Evolutionary conservation across 2,888 invertebrate species (phyloP).

Genomic region (Nephrotoma flavescens): DNA sequence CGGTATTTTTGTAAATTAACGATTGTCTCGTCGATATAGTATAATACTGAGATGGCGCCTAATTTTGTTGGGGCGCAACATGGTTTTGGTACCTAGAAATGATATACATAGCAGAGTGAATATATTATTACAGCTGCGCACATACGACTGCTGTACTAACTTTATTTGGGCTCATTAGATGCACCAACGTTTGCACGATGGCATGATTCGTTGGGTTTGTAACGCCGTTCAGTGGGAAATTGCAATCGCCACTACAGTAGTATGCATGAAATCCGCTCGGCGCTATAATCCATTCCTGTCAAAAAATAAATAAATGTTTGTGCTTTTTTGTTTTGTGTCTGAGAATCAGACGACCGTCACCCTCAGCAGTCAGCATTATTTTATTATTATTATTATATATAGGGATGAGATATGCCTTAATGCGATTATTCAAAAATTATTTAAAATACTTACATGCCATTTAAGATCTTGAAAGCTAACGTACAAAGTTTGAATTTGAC

Average conservation of each 20-base stretch:
- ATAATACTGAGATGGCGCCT: slow-evolving; percentile 76
- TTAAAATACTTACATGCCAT: slow-evolving; percentile 52
- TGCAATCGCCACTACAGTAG: slow-evolving; percentile 88
- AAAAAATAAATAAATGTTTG: slow-evolving; percentile 7
- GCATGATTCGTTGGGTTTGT: slow-evolving; percentile 97
- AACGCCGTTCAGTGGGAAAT: slow-evolving; percentile 81
- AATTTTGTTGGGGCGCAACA: slow-evolving; percentile 88
- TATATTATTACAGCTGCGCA: neutral
- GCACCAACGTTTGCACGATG: slow-evolving; percentile 83
- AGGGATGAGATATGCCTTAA: neutral
- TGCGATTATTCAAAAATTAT: neutral
- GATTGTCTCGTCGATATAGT: slow-evolving; percentile 80
- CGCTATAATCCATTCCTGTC: slow-evolving; percentile 89
- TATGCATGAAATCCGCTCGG: slow-evolving; percentile 89
- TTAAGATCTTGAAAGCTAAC: slow-evolving; percentile 82
- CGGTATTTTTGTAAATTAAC: slow-evolving; percentile 88
- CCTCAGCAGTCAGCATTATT: neutral
- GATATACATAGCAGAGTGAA: neutral
- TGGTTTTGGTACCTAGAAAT: slow-evolving; percentile 60
- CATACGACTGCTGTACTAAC: slow-evolving; percentile 23
- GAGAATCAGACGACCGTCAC: neutral
- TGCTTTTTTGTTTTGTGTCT: neutral
- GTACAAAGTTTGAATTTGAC: slow-evolving; percentile 79
- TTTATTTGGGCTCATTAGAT: slow-evolving; percentile 63
- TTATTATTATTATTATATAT: neutral